These are phyloP conservation scores for Loriculus beryllinus DNA, from an alignment of 2,797 vertebrate species.

Conservation along the genomic window DNA sequence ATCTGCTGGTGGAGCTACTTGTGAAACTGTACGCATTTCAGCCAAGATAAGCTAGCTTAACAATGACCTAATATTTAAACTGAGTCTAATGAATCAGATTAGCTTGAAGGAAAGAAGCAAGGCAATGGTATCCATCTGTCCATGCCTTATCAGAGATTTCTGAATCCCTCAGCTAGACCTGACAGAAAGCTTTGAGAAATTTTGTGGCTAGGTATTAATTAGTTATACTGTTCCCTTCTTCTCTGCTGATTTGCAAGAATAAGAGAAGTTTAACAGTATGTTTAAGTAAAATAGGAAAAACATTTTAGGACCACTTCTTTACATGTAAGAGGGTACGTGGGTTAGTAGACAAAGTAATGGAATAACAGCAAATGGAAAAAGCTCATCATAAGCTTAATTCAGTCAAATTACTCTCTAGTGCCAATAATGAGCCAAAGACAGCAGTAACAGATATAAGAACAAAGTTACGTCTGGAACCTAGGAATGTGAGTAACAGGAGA, in stretches of 20 bases:
- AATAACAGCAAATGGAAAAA: neutral
- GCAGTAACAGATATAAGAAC: neutral
- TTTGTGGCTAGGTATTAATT: neutral
- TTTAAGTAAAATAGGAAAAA: neutral
- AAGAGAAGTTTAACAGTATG: neutral
- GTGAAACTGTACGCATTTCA: neutral
- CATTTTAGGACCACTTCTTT: neutral
- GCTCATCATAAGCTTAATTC: neutral
- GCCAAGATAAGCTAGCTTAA: neutral
- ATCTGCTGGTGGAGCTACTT: neutral
- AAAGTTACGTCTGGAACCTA: neutral
- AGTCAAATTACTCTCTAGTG: neutral
- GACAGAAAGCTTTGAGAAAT: neutral
- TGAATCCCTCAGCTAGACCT: neutral
- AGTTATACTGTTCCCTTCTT: neutral
- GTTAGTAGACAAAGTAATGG: neutral
- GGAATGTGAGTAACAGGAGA: neutral
- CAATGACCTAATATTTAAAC: neutral
- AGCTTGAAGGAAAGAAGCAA: neutral
- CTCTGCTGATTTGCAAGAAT: neutral
- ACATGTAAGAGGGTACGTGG: neutral
- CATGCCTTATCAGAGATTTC: neutral
- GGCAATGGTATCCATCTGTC: neutral
- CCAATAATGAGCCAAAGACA: neutral
- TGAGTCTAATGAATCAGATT: neutral